Conservation (phyloP, 2,888 invertebrate species). For the Campoplex capitator region DNA sequence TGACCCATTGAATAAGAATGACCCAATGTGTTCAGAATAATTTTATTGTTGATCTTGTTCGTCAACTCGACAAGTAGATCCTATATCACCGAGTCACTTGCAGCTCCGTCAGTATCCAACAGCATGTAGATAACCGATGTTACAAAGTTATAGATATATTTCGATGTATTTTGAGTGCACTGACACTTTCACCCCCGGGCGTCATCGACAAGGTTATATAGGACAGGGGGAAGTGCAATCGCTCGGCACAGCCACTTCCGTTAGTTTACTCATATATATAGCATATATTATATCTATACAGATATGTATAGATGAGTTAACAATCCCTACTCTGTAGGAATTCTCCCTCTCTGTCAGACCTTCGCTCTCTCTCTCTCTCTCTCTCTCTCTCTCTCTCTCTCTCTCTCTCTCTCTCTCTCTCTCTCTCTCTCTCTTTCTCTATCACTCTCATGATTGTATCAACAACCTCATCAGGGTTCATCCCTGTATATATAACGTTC, state of each 20-base stretch:
- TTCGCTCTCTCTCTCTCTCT: neutral
- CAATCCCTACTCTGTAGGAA: slow-evolving; percentile 38
- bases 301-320: slow-evolving; percentile 39
- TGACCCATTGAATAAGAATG: neutral
- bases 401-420: slow-evolving; percentile 18
- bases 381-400: neutral
- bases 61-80: slow-evolving; percentile 25
- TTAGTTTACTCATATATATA: neutral
- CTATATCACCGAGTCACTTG: slow-evolving; percentile 39
- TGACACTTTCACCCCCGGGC: slow-evolving; percentile 58
- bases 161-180: slow-evolving; percentile 50
- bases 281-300: neutral
- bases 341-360: neutral
- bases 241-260: slow-evolving; percentile 61
- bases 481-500: slow-evolving; percentile 70
- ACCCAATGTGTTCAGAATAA: neutral
- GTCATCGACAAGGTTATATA: slow-evolving; percentile 47
- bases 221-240: slow-evolving; percentile 30
- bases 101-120: slow-evolving; percentile 40
- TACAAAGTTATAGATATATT: slow-evolving; percentile 29
- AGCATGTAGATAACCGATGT: slow-evolving; percentile 53
- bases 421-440: neutral
- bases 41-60: slow-evolving; percentile 61
- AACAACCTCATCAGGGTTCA: slow-evolving; percentile 83
- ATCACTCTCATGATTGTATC: slow-evolving; percentile 79